phyloP scores from a whole-genome alignment of 2,888 invertebrate genomes.

The Lepas anatifera region DNA sequence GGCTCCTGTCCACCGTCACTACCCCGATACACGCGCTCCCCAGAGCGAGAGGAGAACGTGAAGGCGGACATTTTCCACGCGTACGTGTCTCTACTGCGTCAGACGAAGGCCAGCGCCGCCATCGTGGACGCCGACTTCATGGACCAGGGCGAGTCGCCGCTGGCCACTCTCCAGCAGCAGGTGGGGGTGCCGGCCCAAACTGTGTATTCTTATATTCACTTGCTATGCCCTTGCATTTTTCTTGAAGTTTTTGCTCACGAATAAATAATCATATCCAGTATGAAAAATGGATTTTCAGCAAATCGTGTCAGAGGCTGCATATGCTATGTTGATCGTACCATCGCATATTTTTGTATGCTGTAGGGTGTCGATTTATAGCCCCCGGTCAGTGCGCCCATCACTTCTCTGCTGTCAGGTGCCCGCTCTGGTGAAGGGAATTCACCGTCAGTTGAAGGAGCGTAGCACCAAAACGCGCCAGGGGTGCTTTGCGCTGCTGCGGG shows the following conservation, averaged over 20 bases:
- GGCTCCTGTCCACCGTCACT: too few species aligned
- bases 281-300: too few species aligned
- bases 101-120: conserved; percentile 44
- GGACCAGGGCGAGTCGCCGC: conserved; percentile 60
- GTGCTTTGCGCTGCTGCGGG: conserved; percentile 79
- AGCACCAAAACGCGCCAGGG: conserved; percentile 81
- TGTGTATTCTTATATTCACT: too few species aligned
- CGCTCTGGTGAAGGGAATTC: conserved; percentile 72
- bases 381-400: too few species aligned
- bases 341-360: too few species aligned
- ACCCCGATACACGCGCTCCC: too few species aligned
- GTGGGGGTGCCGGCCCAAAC: conserved; percentile 18
- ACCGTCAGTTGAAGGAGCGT: conserved; percentile 71
- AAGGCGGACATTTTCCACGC: conserved; percentile 96
- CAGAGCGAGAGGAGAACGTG: conserved; percentile 96
- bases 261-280: too few species aligned
- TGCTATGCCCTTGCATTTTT: too few species aligned
- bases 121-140: conserved; percentile 51
- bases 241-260: too few species aligned
- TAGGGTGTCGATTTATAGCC: too few species aligned
- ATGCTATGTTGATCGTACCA: too few species aligned
- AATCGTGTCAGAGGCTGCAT: too few species aligned
- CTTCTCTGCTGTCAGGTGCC: conserved; percentile 45
- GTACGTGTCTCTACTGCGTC: conserved; percentile 80
- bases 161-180: conserved; percentile 40